Evolutionary conservation across 1,140 invertebrate species (phyloP).

Genomic region (Notospermus geniculatus): DNA sequence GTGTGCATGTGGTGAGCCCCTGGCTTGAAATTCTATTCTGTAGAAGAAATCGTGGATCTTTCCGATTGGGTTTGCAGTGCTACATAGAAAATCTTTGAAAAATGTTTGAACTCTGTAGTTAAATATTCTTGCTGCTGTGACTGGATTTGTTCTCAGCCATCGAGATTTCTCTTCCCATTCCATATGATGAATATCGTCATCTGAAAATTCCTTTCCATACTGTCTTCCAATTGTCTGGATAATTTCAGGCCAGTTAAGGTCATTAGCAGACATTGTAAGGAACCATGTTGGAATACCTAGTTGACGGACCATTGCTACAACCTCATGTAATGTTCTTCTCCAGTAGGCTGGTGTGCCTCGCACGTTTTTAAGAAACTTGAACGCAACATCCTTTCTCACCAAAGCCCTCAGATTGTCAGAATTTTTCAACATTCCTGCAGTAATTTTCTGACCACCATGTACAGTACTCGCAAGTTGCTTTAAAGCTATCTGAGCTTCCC

Average conservation of each 20-base stretch:
- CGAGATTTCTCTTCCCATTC: slow-evolving; percentile 1
- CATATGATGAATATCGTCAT: background rate
- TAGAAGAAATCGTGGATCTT: slow-evolving; percentile 20
- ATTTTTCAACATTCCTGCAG: slow-evolving; percentile 6
- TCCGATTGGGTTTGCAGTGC: slow-evolving; percentile 16
- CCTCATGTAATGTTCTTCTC: background rate
- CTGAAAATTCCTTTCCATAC: slow-evolving; percentile 5
- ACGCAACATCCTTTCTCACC: background rate
- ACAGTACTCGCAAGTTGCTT: background rate
- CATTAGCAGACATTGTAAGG: background rate
- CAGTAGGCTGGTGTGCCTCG: slow-evolving; percentile 5
- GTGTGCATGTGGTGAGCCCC: slow-evolving; percentile 13
- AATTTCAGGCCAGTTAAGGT: slow-evolving; percentile 5
- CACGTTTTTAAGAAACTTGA: slow-evolving; percentile 5
- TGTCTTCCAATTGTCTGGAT: slow-evolving; percentile 20
- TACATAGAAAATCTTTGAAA: too few relatives aligned
- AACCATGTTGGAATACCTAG: slow-evolving; percentile 7
- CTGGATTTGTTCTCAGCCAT: slow-evolving; percentile 20
- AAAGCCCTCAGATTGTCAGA: background rate
- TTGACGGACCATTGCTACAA: slow-evolving; percentile 2
- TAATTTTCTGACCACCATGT: background rate
- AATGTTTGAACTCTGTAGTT: slow-evolving; percentile 18
- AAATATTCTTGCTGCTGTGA: slow-evolving; percentile 24
- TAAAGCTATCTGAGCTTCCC: background rate
- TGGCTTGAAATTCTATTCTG: slow-evolving; percentile 21